phyloP scores from a whole-genome alignment of 1,140 invertebrate species.

The Drosophila auraria region DNA sequence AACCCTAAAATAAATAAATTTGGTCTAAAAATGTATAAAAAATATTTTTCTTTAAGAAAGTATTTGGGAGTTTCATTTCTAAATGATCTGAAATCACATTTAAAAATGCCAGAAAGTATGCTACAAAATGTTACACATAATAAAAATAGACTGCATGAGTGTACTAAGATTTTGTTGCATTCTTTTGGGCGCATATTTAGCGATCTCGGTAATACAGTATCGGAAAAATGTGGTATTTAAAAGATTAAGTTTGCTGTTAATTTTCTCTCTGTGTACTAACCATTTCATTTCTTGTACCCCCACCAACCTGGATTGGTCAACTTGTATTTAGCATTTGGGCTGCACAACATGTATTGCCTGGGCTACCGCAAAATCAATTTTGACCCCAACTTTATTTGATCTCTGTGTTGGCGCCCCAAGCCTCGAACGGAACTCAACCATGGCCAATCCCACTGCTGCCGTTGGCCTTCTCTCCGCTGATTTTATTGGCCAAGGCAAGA shows the following conservation, averaged over 20 bases:
- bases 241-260: too few relatives aligned
- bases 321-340: slow-evolving; percentile 53
- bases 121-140: too few relatives aligned
- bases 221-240: too few relatives aligned
- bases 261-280: slow-evolving; percentile 7
- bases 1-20: background rate
- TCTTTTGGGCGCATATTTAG: too few relatives aligned
- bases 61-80: background rate
- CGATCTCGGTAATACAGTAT: too few relatives aligned
- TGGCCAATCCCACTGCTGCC: slow-evolving; percentile 49
- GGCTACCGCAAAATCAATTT: slow-evolving; percentile 81
- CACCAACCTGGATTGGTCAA: slow-evolving; percentile 15
- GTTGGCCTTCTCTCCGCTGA: slow-evolving; percentile 65
- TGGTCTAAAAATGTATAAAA: background rate
- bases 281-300: slow-evolving; percentile 2
- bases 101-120: too few relatives aligned
- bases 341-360: slow-evolving; percentile 58
- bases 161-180: background rate
- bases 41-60: background rate
- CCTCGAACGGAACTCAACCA: slow-evolving; percentile 21
- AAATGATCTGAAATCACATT: too few relatives aligned
- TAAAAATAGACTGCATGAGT: too few relatives aligned
- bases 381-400: slow-evolving; percentile 54
- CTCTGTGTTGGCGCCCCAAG: slow-evolving; percentile 39
- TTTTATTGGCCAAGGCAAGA: slow-evolving; percentile 71